phyloP scores from a whole-genome alignment of 2,797 vertebrate species.

The Onychomys arenicola region DNA sequence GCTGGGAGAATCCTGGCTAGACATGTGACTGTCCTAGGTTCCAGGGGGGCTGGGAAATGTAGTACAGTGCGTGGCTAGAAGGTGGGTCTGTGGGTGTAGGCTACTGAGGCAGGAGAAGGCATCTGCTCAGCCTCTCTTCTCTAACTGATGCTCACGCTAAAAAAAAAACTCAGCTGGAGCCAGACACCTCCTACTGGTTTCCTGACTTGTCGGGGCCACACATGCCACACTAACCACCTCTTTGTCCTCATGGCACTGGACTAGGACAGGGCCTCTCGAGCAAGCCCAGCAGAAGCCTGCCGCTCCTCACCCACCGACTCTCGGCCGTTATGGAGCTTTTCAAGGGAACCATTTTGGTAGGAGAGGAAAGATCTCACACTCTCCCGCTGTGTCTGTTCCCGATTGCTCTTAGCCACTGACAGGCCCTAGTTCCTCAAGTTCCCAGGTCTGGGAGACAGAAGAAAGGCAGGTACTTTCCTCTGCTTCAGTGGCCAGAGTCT shows the following conservation, averaged over 20 bases:
- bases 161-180: neutral
- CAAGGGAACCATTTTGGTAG: neutral
- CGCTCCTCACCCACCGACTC: fast-evolving
- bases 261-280: fast-evolving
- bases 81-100: neutral
- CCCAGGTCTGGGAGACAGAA: neutral
- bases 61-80: fast-evolving
- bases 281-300: neutral
- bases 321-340: neutral
- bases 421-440: neutral
- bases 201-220: too few species aligned
- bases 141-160: neutral
- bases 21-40: neutral
- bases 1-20: neutral
- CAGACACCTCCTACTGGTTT: neutral
- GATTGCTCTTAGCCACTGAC: neutral
- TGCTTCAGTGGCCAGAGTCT: neutral
- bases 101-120: neutral
- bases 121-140: neutral
- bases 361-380: neutral
- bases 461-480: neutral
- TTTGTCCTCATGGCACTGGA: too few species aligned
- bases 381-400: too few species aligned
- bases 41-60: constrained; percentile 12
- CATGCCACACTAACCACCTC: too few species aligned